phyloP scores from a whole-genome alignment of 1,140 invertebrate genomes.

The Meloidogyne hapla region DNA sequence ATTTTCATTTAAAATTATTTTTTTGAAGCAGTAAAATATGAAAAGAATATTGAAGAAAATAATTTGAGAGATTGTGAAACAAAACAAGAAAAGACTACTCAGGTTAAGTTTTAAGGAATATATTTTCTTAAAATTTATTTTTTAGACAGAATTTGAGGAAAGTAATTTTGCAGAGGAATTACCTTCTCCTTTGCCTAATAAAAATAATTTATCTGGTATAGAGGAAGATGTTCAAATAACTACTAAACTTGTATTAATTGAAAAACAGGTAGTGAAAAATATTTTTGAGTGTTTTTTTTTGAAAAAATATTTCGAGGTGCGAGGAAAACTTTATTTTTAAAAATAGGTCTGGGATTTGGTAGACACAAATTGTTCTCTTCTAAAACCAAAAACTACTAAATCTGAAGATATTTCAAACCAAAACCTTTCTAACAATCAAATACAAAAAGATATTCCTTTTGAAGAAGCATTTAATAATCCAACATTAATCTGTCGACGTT shows the following conservation, averaged over 20 bases:
- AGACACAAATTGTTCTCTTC: background rate
- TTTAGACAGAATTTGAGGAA: background rate
- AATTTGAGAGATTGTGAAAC: background rate
- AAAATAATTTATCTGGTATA: background rate
- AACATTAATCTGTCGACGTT: slow-evolving; percentile 24
- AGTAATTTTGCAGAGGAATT: background rate
- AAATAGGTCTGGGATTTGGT: slow-evolving; percentile 12
- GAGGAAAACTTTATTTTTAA: background rate
- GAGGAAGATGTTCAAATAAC: background rate
- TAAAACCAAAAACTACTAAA: background rate
- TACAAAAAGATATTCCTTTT: slow-evolving; percentile 14
- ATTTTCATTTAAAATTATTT: background rate
- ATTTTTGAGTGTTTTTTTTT: too few species aligned
- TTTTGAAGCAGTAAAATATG: background rate
- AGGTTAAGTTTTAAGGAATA: background rate
- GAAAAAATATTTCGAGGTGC: too few species aligned
- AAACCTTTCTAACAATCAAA: background rate
- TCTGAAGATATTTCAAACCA: background rate
- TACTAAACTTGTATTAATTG: background rate
- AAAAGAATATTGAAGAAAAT: slow-evolving; percentile 4
- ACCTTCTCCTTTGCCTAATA: background rate
- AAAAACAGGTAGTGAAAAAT: background rate
- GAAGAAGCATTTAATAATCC: slow-evolving; percentile 28
- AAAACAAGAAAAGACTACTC: background rate
- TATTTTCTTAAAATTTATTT: background rate